These are phyloP conservation scores for Epistrophe grossulariae DNA, from an alignment of 2,888 invertebrate species.

Conservation along the genomic window DNA sequence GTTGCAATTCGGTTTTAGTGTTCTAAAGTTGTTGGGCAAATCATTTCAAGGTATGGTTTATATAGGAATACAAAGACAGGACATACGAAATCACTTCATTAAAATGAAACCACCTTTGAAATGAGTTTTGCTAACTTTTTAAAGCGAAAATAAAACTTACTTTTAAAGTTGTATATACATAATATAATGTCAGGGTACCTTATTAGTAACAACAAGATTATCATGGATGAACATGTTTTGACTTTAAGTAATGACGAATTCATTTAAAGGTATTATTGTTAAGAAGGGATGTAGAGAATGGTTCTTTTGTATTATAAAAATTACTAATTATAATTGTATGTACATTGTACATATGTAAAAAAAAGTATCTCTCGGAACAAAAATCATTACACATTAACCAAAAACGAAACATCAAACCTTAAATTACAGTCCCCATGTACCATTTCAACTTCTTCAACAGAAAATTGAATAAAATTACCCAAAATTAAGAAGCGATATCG, in stretches of 20 bases:
- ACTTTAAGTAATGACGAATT: too few species aligned
- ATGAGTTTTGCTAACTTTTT: constrained; percentile 14
- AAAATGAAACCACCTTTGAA: constrained; percentile 6
- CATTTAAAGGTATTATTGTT: too few species aligned
- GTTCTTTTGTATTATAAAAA: too few species aligned
- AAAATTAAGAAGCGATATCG: neutral
- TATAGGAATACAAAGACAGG: neutral
- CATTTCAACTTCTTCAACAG: neutral
- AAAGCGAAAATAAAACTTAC: constrained; percentile 1
- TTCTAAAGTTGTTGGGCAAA: constrained; percentile 28
- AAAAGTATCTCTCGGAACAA: too few species aligned
- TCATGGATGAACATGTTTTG: too few species aligned
- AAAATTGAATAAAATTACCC: neutral
- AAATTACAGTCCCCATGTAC: neutral
- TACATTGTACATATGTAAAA: too few species aligned
- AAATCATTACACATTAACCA: too few species aligned
- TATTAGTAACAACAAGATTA: too few species aligned
- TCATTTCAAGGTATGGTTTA: neutral
- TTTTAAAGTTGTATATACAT: neutral
- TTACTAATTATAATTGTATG: too few species aligned
- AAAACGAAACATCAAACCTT: too few species aligned
- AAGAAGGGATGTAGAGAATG: too few species aligned
- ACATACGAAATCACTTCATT: constrained; percentile 35
- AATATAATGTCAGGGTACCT: neutral
- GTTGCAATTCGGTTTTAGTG: constrained; percentile 47